Percentiles rank a stretch among this genome's conserved stretches.
Conservation (phyloP, 2,113 vertebrate genomes). For the Aptenodytes forsteri region DNA sequence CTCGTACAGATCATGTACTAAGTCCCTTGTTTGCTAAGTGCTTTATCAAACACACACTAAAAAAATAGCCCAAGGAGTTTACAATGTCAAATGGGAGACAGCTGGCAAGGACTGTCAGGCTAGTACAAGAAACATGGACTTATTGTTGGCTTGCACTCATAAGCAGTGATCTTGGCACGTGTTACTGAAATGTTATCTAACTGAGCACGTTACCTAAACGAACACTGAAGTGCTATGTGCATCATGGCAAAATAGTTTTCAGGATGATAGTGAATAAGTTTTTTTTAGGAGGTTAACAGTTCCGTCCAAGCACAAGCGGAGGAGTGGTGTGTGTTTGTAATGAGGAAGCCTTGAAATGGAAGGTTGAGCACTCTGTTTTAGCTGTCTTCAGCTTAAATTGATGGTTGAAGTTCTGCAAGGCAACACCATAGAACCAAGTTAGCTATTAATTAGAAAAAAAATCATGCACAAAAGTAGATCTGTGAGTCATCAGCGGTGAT, state of each 20-base stretch:
- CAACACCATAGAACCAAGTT: fast-evolving
- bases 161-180: neutral
- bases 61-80: neutral
- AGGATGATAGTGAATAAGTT: neutral
- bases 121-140: neutral
- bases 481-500: neutral
- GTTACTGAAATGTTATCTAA: neutral
- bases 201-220: neutral
- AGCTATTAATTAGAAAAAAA: neutral
- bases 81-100: conserved; percentile 10
- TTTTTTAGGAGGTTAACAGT: neutral
- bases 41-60: neutral
- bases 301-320: neutral
- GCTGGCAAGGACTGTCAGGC: conserved; percentile 9
- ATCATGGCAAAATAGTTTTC: neutral
- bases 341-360: neutral
- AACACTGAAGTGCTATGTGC: neutral
- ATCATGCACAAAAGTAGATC: neutral
- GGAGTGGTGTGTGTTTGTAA: neutral
- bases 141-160: neutral
- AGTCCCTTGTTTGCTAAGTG: neutral
- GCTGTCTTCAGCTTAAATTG: neutral
- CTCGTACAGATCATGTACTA: neutral
- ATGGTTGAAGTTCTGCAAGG: neutral
- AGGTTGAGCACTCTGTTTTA: neutral